A percentile compares a stretch with the other conserved stretches of the same genome.
phyloP scores from a whole-genome alignment of 2,113 vertebrate genomes.

The Heliornis fulica region DNA sequence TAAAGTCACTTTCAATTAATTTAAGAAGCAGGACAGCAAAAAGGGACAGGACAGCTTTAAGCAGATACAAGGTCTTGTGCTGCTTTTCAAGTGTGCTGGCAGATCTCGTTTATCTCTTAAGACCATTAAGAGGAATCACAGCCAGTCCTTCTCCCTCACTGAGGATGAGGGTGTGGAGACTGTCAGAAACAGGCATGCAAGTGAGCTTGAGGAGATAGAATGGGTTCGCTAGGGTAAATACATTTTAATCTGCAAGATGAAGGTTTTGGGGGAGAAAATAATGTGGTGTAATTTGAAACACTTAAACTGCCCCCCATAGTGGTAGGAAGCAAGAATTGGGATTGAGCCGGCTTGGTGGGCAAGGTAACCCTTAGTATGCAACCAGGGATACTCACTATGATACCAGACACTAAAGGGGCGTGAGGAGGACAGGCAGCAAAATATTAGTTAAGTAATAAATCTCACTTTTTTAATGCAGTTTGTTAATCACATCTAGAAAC shows the following conservation, averaged over 20 bases:
- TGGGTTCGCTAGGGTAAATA: not conserved
- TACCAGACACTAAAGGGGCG: not conserved
- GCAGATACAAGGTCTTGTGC: not conserved
- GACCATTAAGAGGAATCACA: not conserved
- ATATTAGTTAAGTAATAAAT: not conserved
- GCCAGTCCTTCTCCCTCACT: not conserved
- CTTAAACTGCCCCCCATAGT: accelerated
- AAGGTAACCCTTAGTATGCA: not conserved
- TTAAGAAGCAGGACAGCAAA: constrained; percentile 19
- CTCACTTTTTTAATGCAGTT: not conserved
- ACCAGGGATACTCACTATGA: not conserved
- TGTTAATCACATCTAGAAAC: not conserved
- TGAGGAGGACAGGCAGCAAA: not conserved
- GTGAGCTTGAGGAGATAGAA: not conserved
- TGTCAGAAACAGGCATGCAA: not conserved
- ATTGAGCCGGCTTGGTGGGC: not conserved
- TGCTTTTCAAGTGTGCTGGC: not conserved
- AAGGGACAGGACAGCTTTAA: not conserved
- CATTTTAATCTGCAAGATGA: not conserved
- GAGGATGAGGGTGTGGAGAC: not conserved
- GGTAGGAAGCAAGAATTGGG: not conserved
- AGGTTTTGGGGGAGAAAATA: not conserved
- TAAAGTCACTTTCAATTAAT: constrained; percentile 18
- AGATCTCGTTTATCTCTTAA: not conserved
- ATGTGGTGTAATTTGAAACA: not conserved